Evolutionary conservation across 1,140 invertebrate species (phyloP).

Genomic region (Onthophagus taurus): DNA sequence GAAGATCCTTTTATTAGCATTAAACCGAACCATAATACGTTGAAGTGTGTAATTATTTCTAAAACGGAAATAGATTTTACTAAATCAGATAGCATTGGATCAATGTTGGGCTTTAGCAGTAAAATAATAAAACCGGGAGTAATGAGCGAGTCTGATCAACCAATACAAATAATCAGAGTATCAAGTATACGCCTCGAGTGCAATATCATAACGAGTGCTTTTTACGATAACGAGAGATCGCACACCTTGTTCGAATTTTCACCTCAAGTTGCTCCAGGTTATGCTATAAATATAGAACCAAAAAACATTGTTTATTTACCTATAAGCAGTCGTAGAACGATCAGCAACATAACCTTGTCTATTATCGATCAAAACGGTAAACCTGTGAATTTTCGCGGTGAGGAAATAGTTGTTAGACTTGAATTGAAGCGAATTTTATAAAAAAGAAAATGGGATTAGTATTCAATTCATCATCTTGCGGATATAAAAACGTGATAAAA

Average conservation of each 20-base stretch:
- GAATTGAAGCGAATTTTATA: constrained; percentile 11
- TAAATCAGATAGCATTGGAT: constrained; percentile 9
- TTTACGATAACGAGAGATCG: constrained; percentile 12
- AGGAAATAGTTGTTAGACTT: constrained; percentile 14
- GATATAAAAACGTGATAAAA: background rate
- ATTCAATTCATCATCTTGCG: background rate
- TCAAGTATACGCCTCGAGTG: constrained; percentile 16
- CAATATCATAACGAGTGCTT: constrained; percentile 17
- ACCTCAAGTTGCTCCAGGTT: constrained; percentile 14
- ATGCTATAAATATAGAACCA: constrained; percentile 13
- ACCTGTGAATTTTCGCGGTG: constrained; percentile 19
- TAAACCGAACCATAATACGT: constrained; percentile 21
- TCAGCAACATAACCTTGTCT: constrained; percentile 15
- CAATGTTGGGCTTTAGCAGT: constrained; percentile 15
- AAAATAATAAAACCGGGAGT: constrained; percentile 6
- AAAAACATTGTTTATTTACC: constrained; percentile 16
- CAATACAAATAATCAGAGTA: constrained; percentile 18
- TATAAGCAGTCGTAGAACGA: constrained; percentile 10
- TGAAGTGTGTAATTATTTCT: constrained; percentile 15
- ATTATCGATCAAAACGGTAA: constrained; percentile 17
- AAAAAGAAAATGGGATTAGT: background rate
- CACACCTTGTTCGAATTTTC: constrained; percentile 19
- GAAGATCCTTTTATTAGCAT: constrained; percentile 3
- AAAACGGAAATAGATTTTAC: constrained; percentile 16
- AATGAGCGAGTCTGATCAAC: constrained; percentile 15